Percentiles rank a stretch among this genome's conserved stretches.
These are phyloP conservation scores for Manis javanica DNA, from an alignment of 2,797 vertebrate species.

Conservation along the genomic window DNA sequence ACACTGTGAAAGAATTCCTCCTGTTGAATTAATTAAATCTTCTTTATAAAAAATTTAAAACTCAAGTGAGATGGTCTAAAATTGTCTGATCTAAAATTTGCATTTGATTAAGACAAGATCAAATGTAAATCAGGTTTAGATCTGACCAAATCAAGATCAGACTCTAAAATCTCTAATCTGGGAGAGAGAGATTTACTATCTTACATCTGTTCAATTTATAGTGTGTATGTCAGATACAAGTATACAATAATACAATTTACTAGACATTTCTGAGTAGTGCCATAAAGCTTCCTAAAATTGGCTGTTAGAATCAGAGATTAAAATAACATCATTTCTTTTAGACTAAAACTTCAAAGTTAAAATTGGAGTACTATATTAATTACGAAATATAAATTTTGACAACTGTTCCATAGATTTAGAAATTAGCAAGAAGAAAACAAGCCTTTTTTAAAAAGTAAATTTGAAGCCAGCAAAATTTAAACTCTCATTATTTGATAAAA, in stretches of 20 bases:
- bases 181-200: conserved; percentile 70
- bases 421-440: conserved; percentile 26
- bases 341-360: conserved; percentile 75
- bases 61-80: conserved; percentile 7
- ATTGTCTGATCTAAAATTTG: conserved; percentile 60
- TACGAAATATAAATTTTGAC: conserved; percentile 81
- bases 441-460: background rate
- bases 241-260: conserved; percentile 76
- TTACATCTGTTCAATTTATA: conserved; percentile 77
- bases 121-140: too few relatives aligned
- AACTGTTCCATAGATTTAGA: conserved; percentile 71
- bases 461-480: background rate
- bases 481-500: background rate
- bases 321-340: conserved; percentile 77
- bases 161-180: conserved; percentile 31
- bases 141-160: too few relatives aligned
- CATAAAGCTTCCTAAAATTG: conserved; percentile 82
- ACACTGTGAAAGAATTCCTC: background rate
- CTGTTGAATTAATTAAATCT: background rate
- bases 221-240: conserved; percentile 74
- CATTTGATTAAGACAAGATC: conserved; percentile 62
- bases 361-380: conserved; percentile 78
- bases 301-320: conserved; percentile 75
- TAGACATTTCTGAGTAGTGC: conserved; percentile 78
- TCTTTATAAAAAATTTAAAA: conserved; percentile 61